Evolutionary conservation across 2,888 invertebrate genomes (phyloP).

Genomic region (Drosophila falleni): DNA sequence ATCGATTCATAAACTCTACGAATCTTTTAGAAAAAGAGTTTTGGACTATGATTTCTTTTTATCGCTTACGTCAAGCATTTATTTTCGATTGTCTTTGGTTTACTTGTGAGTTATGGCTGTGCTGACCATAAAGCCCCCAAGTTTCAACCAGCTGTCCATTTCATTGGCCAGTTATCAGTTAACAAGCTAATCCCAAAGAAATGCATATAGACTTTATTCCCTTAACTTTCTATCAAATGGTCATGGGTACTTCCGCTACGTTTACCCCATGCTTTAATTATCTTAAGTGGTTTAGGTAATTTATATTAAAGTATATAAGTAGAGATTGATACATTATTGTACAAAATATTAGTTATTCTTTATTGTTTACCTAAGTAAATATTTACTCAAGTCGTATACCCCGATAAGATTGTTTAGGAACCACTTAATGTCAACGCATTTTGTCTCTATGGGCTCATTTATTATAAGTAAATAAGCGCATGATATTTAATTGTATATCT

Average conservation of each 20-base stretch:
- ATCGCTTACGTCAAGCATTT: constrained; percentile 25
- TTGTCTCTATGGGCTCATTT: constrained; percentile 51
- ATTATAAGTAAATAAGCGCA: constrained; percentile 57
- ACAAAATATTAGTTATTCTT: constrained; percentile 28
- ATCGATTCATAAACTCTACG: neutral
- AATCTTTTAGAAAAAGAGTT: constrained; percentile 4
- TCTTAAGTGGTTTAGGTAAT: constrained; percentile 29
- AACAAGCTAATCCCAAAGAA: constrained; percentile 31
- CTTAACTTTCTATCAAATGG: neutral
- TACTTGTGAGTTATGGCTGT: constrained; percentile 31
- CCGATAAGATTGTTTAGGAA: constrained; percentile 44
- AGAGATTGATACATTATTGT: constrained; percentile 8
- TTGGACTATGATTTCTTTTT: constrained; percentile 29
- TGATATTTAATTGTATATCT: constrained; percentile 47
- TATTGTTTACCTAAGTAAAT: constrained; percentile 50
- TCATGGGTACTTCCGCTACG: constrained; percentile 39
- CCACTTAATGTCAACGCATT: constrained; percentile 50
- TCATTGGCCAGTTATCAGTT: constrained; percentile 16
- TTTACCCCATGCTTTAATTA: constrained; percentile 7
- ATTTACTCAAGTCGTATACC: constrained; percentile 48
- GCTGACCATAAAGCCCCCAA: constrained; percentile 2
- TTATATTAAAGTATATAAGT: constrained; percentile 9
- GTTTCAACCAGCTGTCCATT: constrained; percentile 23
- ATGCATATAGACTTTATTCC: constrained; percentile 17
- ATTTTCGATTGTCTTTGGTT: constrained; percentile 24